A percentile compares a stretch with the other conserved stretches of the same genome.
phyloP scores from a whole-genome alignment of 2,113 vertebrate species.

The Heterotilapia buettikoferi region DNA sequence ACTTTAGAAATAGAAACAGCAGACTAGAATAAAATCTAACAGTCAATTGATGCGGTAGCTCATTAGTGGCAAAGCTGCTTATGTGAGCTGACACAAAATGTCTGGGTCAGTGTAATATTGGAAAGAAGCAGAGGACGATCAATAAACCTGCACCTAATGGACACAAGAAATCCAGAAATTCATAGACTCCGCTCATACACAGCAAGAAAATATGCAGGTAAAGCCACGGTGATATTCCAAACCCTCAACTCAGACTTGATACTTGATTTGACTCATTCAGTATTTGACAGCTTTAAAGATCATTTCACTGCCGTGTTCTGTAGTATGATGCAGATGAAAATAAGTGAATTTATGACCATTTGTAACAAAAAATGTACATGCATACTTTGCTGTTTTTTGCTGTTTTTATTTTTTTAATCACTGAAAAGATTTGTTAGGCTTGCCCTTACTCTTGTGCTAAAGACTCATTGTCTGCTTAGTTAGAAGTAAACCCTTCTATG shows the following conservation, averaged over 20 bases:
- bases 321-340: not conserved
- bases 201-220: not conserved
- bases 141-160: constrained; percentile 21
- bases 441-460: not conserved
- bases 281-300: not conserved
- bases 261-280: not conserved
- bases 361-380: not conserved
- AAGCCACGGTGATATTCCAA: not conserved
- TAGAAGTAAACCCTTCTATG: not conserved
- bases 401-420: not conserved
- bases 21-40: not conserved
- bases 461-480: not conserved
- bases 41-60: not conserved
- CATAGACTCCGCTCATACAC: not conserved
- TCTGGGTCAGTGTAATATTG: constrained; percentile 4
- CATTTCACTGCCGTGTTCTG: not conserved
- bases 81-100: constrained; percentile 12
- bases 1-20: not conserved
- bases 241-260: not conserved
- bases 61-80: constrained; percentile 25
- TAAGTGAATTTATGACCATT: not conserved
- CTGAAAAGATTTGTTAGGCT: not conserved
- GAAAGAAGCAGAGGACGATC: constrained; percentile 23
- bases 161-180: not conserved
- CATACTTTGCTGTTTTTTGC: not conserved